Evolutionary conservation across 2,888 invertebrate species (phyloP), one percentile per base, ranked within the genome.

Genomic region (Spodoptera picta): DNA sequence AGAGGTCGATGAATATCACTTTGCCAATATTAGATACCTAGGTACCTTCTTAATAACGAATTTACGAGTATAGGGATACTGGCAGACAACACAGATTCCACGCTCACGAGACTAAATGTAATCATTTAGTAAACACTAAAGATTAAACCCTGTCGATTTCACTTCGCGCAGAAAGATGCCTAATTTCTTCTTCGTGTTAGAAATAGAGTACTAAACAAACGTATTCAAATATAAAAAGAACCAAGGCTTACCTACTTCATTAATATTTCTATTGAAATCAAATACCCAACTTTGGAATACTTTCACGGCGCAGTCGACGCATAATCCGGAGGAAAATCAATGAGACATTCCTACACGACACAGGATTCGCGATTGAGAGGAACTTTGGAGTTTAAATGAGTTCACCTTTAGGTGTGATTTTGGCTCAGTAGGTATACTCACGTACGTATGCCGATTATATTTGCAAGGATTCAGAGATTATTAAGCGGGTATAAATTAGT

Each of bases 261-360:
- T 88, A 90, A 89, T 91, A 91, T 91, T 90, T 86, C 83, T 76
- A 80, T 81, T 76, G 81, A 85, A 88, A 84, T 89, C 86, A 83
- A 89, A 89, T 86, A 80, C 83, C 81, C 71, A 82, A 90, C 84
- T 90, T 88, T 81, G 77, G 79, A 89, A 93, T 93, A 92, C 89
- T 92, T 93, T 83, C 92, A 92, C 91, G 91, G 75, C 73, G 69
- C 79, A 73, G 73, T 79, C 73, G 79, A 79, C 84, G 86, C 83
- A 88, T 88, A 89, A 89, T 87, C 85, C 83, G 78, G 79, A 78
- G 77, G 84, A 81, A 86, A 90, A 91, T 90, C 90, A 90, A 90
- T 89, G 87, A 83, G 83, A 81, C 84, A 90, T 91, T 90, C 90
- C 87, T 83, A 83, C 91, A 90, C 89, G 90, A 71, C 82, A 66